Conservation (phyloP, 2,113 vertebrate genomes). For the Prolemur simus region DNA sequence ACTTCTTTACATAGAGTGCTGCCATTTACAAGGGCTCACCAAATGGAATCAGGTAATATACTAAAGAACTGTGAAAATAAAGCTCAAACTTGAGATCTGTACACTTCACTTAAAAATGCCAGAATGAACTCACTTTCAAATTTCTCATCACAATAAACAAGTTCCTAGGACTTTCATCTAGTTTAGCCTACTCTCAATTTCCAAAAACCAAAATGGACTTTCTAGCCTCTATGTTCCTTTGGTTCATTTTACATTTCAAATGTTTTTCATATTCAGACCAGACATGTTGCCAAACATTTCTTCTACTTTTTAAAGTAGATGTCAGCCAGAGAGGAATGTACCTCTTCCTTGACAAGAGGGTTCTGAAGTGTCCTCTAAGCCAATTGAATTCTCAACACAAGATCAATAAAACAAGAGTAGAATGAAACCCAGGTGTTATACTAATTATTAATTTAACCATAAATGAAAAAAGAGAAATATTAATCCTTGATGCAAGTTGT, state of each 20-base stretch:
- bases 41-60: neutral
- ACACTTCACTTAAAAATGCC: constrained; percentile 33
- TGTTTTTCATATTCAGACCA: constrained; percentile 26
- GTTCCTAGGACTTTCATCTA: constrained; percentile 31
- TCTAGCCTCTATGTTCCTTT: constrained; percentile 28
- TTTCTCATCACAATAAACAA: constrained; percentile 19
- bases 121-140: constrained; percentile 20
- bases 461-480: constrained; percentile 83
- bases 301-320: neutral
- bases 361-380: constrained; percentile 66
- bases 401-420: constrained; percentile 67
- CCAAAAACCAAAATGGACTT: constrained; percentile 35
- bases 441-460: constrained; percentile 83
- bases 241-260: neutral
- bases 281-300: constrained; percentile 4
- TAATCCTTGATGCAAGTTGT: constrained; percentile 77
- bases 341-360: constrained; percentile 46
- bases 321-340: neutral
- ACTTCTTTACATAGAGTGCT: neutral
- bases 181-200: constrained; percentile 33
- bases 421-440: constrained; percentile 81
- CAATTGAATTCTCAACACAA: constrained; percentile 73
- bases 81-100: neutral
- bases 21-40: constrained; percentile 23
- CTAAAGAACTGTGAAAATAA: constrained; percentile 6